Base-by-base conservation (phyloP, 2,888 invertebrate species). In the Trichogramma evanescens region DNA sequence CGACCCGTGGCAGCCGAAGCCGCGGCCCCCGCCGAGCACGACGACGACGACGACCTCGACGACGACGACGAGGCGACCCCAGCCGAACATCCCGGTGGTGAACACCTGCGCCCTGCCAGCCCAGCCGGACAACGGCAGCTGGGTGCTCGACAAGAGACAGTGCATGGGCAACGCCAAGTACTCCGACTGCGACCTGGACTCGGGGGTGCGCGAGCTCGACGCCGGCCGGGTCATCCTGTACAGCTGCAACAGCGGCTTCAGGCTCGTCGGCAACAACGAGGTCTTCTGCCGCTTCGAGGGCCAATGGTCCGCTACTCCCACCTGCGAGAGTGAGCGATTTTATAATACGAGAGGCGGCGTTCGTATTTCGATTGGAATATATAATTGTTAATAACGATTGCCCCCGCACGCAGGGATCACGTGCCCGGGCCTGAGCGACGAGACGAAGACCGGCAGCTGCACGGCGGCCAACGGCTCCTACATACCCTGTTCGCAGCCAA, bases 221-320 rank as follows among this genome's bases (percentile, higher is more conserved):
- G 70, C 69, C 4, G 77, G 76, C n/a, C 59, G 70, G 9, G 59
- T 66, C 54, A 62, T 77, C 26, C 61, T 73, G n/a, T 77, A 74
- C 42, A 66, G 53, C n/a, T 77, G 77, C 51, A 50, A 71, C 51
- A 4, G 50, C 0, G 75, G 74, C 4, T 74, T 70, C 60, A 67
- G 58, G 26, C 7, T 72, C 13, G 63, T 56, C 41, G 72, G 71
- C 4, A 54, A 57, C 4, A 4, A 46, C 3, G 61, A 71, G 43
- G 73, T 72, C 4, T 70, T 66, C 44, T 77, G 77, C 56, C 67
- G 65, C 3, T 58, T 61, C 0, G 59, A 62, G 6, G 73, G 76
- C 54, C 63, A 63, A 55, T 77, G 75, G 76, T 67, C 68, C 1
- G 62, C 57, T 6, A 65, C 66, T 50, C 75, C 76, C 38, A 50